phyloP scores from a whole-genome alignment of 2,113 vertebrate species.

The Misgurnus anguillicaudatus region DNA sequence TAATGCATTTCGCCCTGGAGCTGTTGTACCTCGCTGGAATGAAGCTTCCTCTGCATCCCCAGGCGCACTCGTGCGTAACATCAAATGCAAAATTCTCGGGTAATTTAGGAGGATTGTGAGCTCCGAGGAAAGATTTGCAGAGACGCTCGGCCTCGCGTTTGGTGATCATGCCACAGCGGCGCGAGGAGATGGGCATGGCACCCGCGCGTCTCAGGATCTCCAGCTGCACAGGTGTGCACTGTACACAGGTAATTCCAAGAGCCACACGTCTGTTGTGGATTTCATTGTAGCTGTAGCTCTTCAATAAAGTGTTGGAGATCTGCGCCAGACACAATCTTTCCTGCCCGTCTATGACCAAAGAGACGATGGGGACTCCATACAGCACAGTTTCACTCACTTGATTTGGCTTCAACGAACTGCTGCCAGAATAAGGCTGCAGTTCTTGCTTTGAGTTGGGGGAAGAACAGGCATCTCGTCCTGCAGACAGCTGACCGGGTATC shows the following conservation, averaged over 20 bases:
- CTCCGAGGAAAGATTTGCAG: conserved; percentile 90
- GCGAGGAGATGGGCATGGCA: conserved; percentile 90
- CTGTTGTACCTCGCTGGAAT: conserved; percentile 91
- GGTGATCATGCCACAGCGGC: conserved; percentile 92
- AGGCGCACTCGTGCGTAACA: conserved; percentile 90
- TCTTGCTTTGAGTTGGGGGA: conserved; percentile 88
- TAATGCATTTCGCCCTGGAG: conserved; percentile 91
- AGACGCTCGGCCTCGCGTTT: conserved; percentile 89
- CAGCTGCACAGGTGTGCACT: conserved; percentile 91
- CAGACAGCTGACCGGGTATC: conserved; percentile 85
- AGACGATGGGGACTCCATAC: conserved; percentile 94
- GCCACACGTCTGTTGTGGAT: conserved; percentile 91
- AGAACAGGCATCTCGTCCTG: conserved; percentile 85
- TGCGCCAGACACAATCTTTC: conserved; percentile 91
- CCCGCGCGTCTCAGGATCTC: conserved; percentile 89
- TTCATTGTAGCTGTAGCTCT: conserved; percentile 94
- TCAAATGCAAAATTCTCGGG: conserved; percentile 92
- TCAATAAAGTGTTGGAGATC: conserved; percentile 90
- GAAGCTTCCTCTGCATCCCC: conserved; percentile 88
- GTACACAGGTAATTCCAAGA: conserved; percentile 90
- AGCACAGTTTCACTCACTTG: conserved; percentile 93
- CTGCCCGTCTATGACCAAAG: conserved; percentile 90
- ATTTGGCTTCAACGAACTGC: conserved; percentile 88
- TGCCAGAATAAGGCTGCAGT: conserved; percentile 80
- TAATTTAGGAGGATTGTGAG: conserved; percentile 85